A percentile compares a stretch with the other conserved stretches of the same genome.
These are phyloP conservation scores for Megathymus violae DNA, from an alignment of 1,140 invertebrate species.

Conservation along the genomic window DNA sequence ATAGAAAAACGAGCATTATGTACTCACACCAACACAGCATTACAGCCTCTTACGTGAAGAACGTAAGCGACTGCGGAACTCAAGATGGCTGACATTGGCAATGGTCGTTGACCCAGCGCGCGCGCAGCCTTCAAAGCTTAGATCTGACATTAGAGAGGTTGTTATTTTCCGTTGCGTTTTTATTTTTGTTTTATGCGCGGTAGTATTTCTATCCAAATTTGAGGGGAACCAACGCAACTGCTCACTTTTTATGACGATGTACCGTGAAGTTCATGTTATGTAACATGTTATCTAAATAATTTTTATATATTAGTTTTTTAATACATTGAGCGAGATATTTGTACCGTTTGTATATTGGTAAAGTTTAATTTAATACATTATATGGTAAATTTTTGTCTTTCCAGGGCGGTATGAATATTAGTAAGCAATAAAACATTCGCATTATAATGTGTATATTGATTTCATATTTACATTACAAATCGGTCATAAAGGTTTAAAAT, in stretches of 20 bases:
- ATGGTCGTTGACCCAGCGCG: constrained; percentile 78
- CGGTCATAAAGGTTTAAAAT: background rate
- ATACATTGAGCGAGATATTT: background rate
- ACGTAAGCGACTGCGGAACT: constrained; percentile 81
- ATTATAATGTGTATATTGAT: background rate
- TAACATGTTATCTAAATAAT: background rate
- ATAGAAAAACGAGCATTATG: constrained; percentile 79
- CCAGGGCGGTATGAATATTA: background rate
- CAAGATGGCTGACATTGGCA: constrained; percentile 83
- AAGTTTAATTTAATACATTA: background rate
- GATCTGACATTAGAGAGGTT: constrained; percentile 81
- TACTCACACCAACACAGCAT: constrained; percentile 68
- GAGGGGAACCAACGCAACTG: constrained; percentile 2
- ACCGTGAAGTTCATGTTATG: constrained; percentile 6
- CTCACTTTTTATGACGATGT: constrained; percentile 8
- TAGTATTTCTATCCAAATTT: constrained; percentile 21
- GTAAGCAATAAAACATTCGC: background rate
- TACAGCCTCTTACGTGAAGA: constrained; percentile 82
- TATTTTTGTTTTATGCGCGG: constrained; percentile 16
- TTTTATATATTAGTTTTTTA: background rate
- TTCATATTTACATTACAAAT: constrained; percentile 6
- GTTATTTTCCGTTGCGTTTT: constrained; percentile 59
- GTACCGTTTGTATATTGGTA: background rate
- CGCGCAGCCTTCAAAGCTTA: constrained; percentile 80
- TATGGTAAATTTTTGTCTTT: too few relatives aligned